Percentiles rank a stretch among this genome's conserved stretches.
Evolutionary conservation across 1,140 invertebrate genomes (phyloP).

Genomic region (Drosophila saltans): DNA sequence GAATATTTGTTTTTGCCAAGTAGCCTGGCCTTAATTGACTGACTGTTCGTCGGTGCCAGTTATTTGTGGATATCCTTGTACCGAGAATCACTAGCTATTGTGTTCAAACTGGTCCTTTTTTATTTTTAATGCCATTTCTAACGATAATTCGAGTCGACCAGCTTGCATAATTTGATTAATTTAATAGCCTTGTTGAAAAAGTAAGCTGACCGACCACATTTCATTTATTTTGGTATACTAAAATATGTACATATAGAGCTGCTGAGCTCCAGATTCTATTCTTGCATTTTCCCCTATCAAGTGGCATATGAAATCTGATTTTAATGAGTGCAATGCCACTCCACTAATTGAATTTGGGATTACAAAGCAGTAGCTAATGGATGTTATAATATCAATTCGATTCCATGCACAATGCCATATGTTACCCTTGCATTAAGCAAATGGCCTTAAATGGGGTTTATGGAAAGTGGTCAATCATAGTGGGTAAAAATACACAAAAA

Average conservation of each 20-base stretch:
- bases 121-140: neutral
- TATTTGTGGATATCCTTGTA: conserved; percentile 43
- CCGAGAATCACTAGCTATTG: conserved; percentile 30
- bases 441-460: neutral
- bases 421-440: neutral
- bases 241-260: neutral
- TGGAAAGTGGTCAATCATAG: neutral
- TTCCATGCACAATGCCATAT: neutral
- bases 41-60: conserved; percentile 24
- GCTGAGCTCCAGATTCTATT: conserved; percentile 26
- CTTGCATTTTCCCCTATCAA: conserved; percentile 2
- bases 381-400: neutral
- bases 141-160: conserved; percentile 39
- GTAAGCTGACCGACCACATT: neutral
- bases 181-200: conserved; percentile 22
- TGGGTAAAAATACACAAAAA: no score
- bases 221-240: neutral
- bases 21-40: conserved; percentile 59
- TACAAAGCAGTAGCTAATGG: conserved; percentile 7
- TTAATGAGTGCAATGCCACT: conserved; percentile 35
- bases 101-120: neutral
- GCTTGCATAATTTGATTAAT: conserved; percentile 63
- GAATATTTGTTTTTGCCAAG: conserved; percentile 31
- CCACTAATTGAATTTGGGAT: conserved; percentile 28
- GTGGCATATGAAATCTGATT: conserved; percentile 30